Percentiles rank a stretch among this genome's conserved stretches.
phyloP scores from a whole-genome alignment of 2,113 vertebrate species.

The Tachysurus fulvidraco region DNA sequence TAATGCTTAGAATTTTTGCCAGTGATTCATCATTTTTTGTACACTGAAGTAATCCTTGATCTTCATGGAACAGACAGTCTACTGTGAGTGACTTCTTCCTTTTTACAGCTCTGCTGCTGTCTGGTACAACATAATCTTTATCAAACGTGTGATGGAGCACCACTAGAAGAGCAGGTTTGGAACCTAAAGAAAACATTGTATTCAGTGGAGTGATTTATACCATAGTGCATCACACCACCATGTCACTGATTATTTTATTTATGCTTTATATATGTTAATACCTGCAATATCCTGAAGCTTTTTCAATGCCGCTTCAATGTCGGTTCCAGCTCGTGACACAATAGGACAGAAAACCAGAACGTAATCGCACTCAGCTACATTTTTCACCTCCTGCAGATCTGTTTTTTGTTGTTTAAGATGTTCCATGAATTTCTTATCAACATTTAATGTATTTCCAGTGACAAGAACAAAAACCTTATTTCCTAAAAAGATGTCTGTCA shows the following conservation, averaged over 20 bases:
- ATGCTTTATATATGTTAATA: not conserved
- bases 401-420: not conserved
- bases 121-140: not conserved
- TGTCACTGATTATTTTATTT: not conserved
- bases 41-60: slow-evolving; percentile 1
- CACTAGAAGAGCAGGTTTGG: slow-evolving; percentile 28
- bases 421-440: not conserved
- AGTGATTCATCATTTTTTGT: not conserved
- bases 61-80: slow-evolving; percentile 48
- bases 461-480: not conserved
- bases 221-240: no score
- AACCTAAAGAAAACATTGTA: not conserved
- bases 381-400: not conserved
- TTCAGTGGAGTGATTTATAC: no score
- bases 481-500: not conserved
- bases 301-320: slow-evolving; percentile 16
- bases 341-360: slow-evolving; percentile 36
- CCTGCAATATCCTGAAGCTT: not conserved
- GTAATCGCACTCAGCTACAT: not conserved
- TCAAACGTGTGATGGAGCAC: slow-evolving; percentile 31
- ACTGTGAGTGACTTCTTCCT: slow-evolving; percentile 14
- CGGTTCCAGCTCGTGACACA: slow-evolving; percentile 21
- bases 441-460: not conserved
- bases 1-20: accelerated
- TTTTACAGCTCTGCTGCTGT: slow-evolving; percentile 20